Percentiles rank a stretch among this genome's conserved stretches.
These are phyloP conservation scores for Selene dorsalis DNA, from an alignment of 2,797 vertebrate genomes.

Conservation along the genomic window DNA sequence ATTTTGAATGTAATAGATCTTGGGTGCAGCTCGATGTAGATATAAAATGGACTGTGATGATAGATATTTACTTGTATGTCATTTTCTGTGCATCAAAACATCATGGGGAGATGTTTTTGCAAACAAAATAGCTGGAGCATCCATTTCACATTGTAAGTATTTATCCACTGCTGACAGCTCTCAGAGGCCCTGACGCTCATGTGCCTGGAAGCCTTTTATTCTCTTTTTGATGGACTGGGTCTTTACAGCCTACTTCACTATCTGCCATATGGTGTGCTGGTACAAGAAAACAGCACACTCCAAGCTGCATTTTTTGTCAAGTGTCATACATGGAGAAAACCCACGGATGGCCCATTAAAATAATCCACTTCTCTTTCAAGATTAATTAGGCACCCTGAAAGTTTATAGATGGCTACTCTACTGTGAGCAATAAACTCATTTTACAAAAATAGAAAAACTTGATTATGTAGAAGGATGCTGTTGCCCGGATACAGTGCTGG, in stretches of 20 bases:
- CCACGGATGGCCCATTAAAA: conserved; percentile 19
- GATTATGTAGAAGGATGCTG: neutral
- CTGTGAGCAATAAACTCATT: conserved; percentile 2
- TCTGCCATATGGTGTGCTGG: conserved; percentile 84
- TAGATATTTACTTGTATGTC: conserved; percentile 4
- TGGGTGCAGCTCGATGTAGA: neutral
- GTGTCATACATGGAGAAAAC: conserved; percentile 39
- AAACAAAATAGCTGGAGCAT: conserved; percentile 56
- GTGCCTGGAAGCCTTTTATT: conserved; percentile 72
- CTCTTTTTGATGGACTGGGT: conserved; percentile 73
- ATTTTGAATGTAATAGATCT: too few species aligned
- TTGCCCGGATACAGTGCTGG: neutral
- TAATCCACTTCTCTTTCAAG: conserved; percentile 16
- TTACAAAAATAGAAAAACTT: neutral
- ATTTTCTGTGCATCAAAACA: conserved; percentile 42
- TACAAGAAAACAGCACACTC: conserved; percentile 51
- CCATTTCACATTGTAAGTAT: conserved; percentile 58
- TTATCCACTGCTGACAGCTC: conserved; percentile 65
- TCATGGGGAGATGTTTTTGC: conserved; percentile 41
- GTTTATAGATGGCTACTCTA: neutral
- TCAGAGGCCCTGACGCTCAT: conserved; percentile 64
- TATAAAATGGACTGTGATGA: conserved; percentile 3
- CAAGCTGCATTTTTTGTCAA: conserved; percentile 43
- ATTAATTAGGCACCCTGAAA: conserved; percentile 29
- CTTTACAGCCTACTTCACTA: conserved; percentile 63